These are phyloP conservation scores for Apteryx owenii DNA, from an alignment of 2,113 vertebrate genomes.

Conservation along the genomic window DNA sequence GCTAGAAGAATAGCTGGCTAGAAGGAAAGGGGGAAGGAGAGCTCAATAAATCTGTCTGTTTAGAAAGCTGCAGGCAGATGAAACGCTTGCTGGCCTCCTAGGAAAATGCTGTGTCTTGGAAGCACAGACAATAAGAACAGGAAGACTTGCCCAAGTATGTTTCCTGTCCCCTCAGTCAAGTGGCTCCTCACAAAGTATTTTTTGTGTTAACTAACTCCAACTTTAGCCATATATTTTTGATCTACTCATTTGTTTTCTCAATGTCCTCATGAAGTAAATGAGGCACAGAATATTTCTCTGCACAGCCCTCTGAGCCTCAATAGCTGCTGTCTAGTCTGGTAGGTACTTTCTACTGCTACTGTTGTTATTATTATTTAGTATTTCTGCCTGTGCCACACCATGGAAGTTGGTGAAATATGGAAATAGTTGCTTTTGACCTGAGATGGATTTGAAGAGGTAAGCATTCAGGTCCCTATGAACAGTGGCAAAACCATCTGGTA, in stretches of 20 bases:
- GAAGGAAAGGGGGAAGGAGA: not conserved
- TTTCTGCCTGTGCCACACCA: not conserved
- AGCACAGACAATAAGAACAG: not conserved
- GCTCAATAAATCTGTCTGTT: not conserved
- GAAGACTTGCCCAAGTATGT: not conserved
- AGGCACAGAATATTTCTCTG: not conserved
- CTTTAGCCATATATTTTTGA: not conserved
- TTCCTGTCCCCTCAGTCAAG: not conserved
- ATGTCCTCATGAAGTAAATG: not conserved
- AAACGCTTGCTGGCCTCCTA: not conserved
- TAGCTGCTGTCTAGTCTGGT: not conserved
- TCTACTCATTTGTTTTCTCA: not conserved
- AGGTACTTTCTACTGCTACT: no score
- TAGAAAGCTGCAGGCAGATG: not conserved
- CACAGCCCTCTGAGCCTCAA: not conserved
- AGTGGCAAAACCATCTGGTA: not conserved
- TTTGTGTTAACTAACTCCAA: accelerated
- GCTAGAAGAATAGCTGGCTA: not conserved
- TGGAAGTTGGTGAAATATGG: not conserved
- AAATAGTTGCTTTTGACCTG: not conserved
- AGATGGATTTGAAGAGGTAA: not conserved
- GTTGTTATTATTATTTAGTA: not conserved
- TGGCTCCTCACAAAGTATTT: not conserved
- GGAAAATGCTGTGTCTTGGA: not conserved
- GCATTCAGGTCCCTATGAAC: not conserved